A percentile compares a stretch with the other conserved stretches of the same genome.
Conservation (phyloP, 2,797 vertebrate species). For the Lagodon rhomboides region DNA sequence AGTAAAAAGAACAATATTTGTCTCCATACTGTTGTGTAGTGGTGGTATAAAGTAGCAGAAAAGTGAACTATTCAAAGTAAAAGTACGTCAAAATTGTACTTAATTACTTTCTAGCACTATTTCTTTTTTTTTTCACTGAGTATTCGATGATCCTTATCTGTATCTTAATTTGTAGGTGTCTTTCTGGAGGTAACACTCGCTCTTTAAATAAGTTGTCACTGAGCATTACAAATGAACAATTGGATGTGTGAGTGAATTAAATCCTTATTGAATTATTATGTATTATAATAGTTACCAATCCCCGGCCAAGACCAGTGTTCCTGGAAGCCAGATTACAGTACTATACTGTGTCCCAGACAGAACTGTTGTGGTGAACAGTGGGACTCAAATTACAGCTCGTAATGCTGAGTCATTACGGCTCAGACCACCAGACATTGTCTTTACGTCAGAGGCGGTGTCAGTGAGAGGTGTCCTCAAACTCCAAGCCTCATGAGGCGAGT, state of each 20-base stretch:
- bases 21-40: too few species aligned
- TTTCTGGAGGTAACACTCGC: neutral
- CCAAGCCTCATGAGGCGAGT: conserved; percentile 5
- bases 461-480: conserved; percentile 35
- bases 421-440: conserved; percentile 11
- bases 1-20: too few species aligned
- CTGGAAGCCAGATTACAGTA: neutral
- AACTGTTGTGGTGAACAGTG: neutral
- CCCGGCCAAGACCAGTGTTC: neutral
- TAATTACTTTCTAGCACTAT: too few species aligned
- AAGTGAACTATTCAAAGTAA: too few species aligned
- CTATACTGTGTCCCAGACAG: neutral
- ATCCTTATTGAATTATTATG: neutral
- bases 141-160: neutral
- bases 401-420: conserved; percentile 37
- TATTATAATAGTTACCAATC: conserved; percentile 4
- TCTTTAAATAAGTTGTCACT: conserved; percentile 2
- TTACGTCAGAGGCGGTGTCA: conserved; percentile 4
- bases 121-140: too few species aligned
- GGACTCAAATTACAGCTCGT: conserved; percentile 31
- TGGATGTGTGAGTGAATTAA: neutral
- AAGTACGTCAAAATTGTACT: too few species aligned
- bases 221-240: conserved; percentile 1
- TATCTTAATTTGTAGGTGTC: neutral
- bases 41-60: too few species aligned